These are phyloP conservation scores for Trichopoda pennipes DNA, from an alignment of 2,888 invertebrate genomes.

Conservation along the genomic window DNA sequence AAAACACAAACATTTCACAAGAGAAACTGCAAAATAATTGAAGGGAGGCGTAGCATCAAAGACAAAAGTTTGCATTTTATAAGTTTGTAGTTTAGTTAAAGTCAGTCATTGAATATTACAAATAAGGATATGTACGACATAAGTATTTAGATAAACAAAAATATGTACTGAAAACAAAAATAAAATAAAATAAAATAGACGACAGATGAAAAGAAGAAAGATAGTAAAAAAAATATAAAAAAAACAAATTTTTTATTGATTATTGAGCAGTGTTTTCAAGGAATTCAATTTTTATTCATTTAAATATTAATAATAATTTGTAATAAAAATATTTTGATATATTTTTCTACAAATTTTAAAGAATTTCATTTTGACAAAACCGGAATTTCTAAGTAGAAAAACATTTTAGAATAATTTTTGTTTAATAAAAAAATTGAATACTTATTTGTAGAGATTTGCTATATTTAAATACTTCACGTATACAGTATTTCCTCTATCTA, in stretches of 20 bases:
- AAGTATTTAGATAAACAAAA: conserved; percentile 52
- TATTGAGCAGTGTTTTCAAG: neutral
- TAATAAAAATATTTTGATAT: neutral
- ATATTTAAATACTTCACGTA: too few relatives aligned
- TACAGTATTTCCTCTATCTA: too few relatives aligned
- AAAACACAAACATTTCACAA: conserved; percentile 10
- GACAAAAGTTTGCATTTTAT: conserved; percentile 11
- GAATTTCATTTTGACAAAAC: too few relatives aligned
- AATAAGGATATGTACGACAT: conserved; percentile 64
- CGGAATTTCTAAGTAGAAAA: too few relatives aligned
- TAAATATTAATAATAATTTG: neutral
- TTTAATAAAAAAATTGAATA: too few relatives aligned
- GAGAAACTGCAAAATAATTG: conserved; percentile 10
- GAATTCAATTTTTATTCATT: neutral
- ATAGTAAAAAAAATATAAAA: neutral
- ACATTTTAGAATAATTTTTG: too few relatives aligned
- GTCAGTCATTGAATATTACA: conserved; percentile 62
- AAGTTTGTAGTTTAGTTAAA: conserved; percentile 42
- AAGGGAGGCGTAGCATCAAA: neutral
- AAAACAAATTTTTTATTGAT: conserved; percentile 10
- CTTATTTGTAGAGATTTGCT: too few relatives aligned
- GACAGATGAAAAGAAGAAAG: neutral
- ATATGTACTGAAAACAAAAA: conserved; percentile 34
- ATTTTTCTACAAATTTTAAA: too few relatives aligned
- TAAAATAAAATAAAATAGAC: neutral